Evolutionary conservation across 2,113 vertebrate genomes (phyloP), one percentile per base, ranked within the genome.

Genomic region (Dromas ardeola): DNA sequence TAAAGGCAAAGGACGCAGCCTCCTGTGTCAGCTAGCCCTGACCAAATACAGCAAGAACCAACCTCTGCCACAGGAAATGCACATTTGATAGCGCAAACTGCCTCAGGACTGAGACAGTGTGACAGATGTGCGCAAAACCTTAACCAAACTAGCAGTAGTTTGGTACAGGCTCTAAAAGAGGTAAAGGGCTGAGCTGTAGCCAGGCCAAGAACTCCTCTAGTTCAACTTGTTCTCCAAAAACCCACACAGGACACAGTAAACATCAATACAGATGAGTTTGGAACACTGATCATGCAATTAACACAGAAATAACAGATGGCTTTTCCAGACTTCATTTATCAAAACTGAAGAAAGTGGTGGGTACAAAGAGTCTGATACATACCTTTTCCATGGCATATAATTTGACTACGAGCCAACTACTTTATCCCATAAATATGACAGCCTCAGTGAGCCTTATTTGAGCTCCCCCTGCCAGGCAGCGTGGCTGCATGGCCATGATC

Each of bases 41-140:
- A 63, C 13, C 49, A 17, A 18, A 62, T 0, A 20, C 17, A 73
- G 50, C 22, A 77, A 61, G 67, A 53, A n/a, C 4, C 29, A 74
- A 19, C 11, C 19, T 23, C 49, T 62, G 45, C 30, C 58, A 32
- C 0, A 7, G 22, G 30, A 82, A 22, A 10, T 2, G 15, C 19
- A 32, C 1, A 1, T 8, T 10, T 12, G 26, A 78, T 2, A 67
- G 15, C 17, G 52, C 5, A 36, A 16, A 20, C 27, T 9, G 6
- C 45, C 59, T 43, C n/a, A 52, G 63, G 34, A 66, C 25, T 36
- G 20, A 43, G 26, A 29, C 6, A 42, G 29, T 10, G 62, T 21
- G 62, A 30, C 26, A 14, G 27, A 20, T 10, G 27, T 2, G 27
- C 62, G 30, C 40, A 40, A 65, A 29, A 42, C 27, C 62, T 65